Conservation (phyloP, 1,140 invertebrate species). For the Pomacea maculata region DNA sequence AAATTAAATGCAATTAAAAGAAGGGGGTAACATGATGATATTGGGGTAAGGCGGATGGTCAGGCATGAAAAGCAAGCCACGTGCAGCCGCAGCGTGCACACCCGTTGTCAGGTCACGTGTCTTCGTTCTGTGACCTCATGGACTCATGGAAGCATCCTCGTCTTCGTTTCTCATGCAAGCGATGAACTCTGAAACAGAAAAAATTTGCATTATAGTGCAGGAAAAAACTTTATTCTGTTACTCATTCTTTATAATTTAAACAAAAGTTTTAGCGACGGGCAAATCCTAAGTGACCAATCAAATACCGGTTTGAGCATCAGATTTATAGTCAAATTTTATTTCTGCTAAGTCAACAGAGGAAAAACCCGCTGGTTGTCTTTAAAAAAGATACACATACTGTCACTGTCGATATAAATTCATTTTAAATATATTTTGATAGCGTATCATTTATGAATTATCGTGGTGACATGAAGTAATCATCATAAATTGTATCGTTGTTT, state of each 20-base stretch:
- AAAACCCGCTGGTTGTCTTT: neutral
- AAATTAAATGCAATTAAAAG: no score
- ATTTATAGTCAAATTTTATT: neutral
- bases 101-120: no score
- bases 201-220: no score
- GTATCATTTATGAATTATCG: neutral
- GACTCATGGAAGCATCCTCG: slow-evolving; percentile 10
- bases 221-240: no score
- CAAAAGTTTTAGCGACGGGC: no score
- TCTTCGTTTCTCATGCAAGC: slow-evolving; percentile 38
- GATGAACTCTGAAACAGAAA: slow-evolving; percentile 35
- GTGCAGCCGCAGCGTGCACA: no score
- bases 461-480: neutral
- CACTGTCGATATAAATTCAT: neutral
- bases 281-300: no score
- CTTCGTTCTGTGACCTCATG: neutral
- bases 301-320: neutral
- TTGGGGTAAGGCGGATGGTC: no score
- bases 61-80: no score
- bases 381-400: neutral
- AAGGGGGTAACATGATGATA: no score
- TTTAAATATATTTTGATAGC: neutral
- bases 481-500: neutral
- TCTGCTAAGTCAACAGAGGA: neutral
- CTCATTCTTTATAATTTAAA: no score